Percentiles rank a stretch among this genome's conserved stretches.
phyloP scores from a whole-genome alignment of 2,888 invertebrate species.

The Monochamus alternatus region DNA sequence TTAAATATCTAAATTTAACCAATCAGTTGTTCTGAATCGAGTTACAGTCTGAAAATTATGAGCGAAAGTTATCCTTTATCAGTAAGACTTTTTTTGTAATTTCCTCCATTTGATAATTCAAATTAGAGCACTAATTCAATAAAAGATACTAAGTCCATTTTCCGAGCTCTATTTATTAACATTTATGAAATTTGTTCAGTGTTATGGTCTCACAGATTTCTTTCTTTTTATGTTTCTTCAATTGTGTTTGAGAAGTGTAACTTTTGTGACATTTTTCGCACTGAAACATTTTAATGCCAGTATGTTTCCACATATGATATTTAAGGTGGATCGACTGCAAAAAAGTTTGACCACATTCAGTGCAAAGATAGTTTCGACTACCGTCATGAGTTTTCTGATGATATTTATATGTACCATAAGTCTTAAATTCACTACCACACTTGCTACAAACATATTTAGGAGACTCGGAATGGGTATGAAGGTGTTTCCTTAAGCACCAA shows the following conservation, averaged over 20 bases:
- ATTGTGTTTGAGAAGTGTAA: conserved; percentile 49
- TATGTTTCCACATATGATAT: conserved; percentile 56
- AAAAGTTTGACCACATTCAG: conserved; percentile 51
- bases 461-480: conserved; percentile 38
- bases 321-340: conserved; percentile 54
- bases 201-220: no score
- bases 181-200: no score
- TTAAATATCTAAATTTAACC: no score
- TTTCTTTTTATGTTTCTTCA: conserved; percentile 43
- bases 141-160: no score
- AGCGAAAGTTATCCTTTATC: no score
- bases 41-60: no score
- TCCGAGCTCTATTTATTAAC: no score
- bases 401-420: conserved; percentile 49
- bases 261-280: conserved; percentile 56
- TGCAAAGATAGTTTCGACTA: conserved; percentile 49
- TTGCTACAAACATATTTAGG: conserved; percentile 48
- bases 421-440: conserved; percentile 51
- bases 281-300: conserved; percentile 55
- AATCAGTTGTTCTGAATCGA: no score
- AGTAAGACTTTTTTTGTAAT: no score
- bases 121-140: no score
- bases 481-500: conserved; percentile 51
- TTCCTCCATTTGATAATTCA: no score
- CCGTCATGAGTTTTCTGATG: conserved; percentile 50